These are phyloP conservation scores for Caligus rogercresseyi DNA, from an alignment of 1,140 invertebrate species.

Conservation along the genomic window DNA sequence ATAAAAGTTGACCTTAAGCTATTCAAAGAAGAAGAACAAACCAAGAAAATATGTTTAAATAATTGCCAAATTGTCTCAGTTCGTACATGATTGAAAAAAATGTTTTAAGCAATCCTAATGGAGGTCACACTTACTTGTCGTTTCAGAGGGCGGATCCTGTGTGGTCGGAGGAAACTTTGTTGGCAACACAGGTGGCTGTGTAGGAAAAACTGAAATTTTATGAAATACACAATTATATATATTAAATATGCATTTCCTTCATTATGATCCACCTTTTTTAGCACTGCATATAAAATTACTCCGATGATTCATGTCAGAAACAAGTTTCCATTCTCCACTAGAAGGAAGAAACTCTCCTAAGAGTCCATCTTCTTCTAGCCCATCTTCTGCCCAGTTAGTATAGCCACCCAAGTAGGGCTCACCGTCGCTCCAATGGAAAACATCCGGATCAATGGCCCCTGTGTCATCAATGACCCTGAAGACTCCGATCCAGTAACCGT, in stretches of 20 bases:
- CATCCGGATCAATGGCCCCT: background rate
- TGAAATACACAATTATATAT: background rate
- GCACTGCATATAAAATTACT: background rate
- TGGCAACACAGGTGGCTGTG: background rate
- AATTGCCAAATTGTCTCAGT: too few species aligned
- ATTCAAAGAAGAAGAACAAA: too few species aligned
- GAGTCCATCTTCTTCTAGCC: background rate
- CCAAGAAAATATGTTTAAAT: too few species aligned
- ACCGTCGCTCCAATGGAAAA: background rate
- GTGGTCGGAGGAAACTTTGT: background rate
- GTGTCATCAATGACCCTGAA: background rate
- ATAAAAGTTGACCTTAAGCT: too few species aligned
- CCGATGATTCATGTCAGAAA: background rate
- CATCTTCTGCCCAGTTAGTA: background rate
- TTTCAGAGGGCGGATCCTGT: background rate
- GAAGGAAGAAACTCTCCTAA: background rate
- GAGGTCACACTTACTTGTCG: background rate
- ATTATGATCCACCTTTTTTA: too few species aligned
- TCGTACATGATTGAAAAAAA: background rate
- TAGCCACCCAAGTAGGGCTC: background rate
- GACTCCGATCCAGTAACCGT: background rate
- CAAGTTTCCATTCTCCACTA: background rate
- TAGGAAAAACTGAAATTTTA: background rate
- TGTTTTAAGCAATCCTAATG: background rate
- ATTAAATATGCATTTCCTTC: too few species aligned